Percentiles rank a stretch among this genome's conserved stretches.
These are phyloP conservation scores for Sycophila sp. DNA, from an alignment of 1,140 invertebrate genomes.

Conservation along the genomic window DNA sequence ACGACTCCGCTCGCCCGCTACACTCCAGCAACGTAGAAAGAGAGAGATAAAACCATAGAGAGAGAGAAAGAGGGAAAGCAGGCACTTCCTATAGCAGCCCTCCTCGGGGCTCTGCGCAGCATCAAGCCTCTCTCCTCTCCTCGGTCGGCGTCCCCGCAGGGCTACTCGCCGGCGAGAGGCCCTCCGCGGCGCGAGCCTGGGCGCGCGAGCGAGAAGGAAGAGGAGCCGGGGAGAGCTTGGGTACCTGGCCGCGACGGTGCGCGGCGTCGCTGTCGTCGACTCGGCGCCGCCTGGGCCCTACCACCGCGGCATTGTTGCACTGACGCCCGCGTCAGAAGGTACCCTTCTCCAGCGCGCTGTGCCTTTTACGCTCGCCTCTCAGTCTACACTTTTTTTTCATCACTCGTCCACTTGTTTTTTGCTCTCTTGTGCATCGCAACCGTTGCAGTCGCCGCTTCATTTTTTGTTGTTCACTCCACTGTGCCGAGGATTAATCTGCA, in stretches of 20 bases:
- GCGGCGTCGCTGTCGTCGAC: conserved; percentile 52
- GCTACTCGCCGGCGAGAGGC: too few relatives aligned
- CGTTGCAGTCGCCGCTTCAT: not conserved
- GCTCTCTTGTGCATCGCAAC: not conserved
- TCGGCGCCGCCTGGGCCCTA: conserved; percentile 51
- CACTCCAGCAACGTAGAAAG: not conserved
- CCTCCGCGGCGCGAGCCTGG: not conserved
- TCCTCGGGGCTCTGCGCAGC: not conserved
- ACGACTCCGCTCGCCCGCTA: not conserved
- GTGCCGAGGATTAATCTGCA: too few relatives aligned
- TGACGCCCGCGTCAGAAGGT: conserved; percentile 56
- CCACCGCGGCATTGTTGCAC: conserved; percentile 57
- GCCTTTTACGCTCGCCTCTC: not conserved
- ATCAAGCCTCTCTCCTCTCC: not conserved
- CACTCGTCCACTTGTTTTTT: not conserved
- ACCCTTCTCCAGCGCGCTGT: conserved; percentile 22
- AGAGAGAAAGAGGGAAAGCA: not conserved
- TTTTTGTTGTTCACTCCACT: too few relatives aligned
- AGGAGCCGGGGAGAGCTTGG: not conserved
- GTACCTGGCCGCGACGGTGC: conserved; percentile 51
- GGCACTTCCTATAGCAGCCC: not conserved
- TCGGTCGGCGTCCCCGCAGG: too few relatives aligned
- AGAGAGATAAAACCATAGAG: not conserved
- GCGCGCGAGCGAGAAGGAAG: not conserved
- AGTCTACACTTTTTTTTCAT: not conserved